Evolutionary conservation across 2,888 invertebrate species (phyloP), one percentile per base, ranked within the genome.

Genomic region (Fissipunctia ypsillon): DNA sequence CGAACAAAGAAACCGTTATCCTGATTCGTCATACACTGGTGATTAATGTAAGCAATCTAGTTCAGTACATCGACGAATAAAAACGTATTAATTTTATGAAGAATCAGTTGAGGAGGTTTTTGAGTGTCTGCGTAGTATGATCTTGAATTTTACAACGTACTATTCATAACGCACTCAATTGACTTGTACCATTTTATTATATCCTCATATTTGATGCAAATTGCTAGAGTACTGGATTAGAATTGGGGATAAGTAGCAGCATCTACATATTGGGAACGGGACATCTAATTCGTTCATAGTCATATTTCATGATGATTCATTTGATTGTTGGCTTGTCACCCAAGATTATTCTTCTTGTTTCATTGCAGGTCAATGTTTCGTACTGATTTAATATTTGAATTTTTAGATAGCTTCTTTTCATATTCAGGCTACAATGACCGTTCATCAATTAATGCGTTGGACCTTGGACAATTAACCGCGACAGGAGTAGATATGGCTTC

Each of bases 391-490:
- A 54, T 60, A 56, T 35, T 50, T n/a, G 0, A 59, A 16, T 57
- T 41, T 45, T 60, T 59, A 19, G 10, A 28, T 60, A 69, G 14
- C 14, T 31, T 65, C 59, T 64, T 56, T 67, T 59, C 22, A 69
- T 52, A 71, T 64, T 60, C 67, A 67, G 70, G 19, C 52, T 48
- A 60, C 57, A 69, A 67, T 75, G 70, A 68, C 68, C 68, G 74
- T 80, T 73, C 56, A 82, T 79, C 70, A 74, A 80, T 81, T 77
- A 73, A 69, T 67, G 60, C 57, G 45, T 52, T 79, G 78, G 80
- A 88, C 83, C 81, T 88, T 87, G 78, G 87, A n/a, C 87, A 84
- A 89, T 89, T 89, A 90, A 88, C 90, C 90, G 87, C 90, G 84
- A 83, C 86, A 25, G 50, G 56, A 69, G 80, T 57, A 74, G 66